Conservation (phyloP, 2,113 vertebrate species). For the Sphyrna mokarran region DNA sequence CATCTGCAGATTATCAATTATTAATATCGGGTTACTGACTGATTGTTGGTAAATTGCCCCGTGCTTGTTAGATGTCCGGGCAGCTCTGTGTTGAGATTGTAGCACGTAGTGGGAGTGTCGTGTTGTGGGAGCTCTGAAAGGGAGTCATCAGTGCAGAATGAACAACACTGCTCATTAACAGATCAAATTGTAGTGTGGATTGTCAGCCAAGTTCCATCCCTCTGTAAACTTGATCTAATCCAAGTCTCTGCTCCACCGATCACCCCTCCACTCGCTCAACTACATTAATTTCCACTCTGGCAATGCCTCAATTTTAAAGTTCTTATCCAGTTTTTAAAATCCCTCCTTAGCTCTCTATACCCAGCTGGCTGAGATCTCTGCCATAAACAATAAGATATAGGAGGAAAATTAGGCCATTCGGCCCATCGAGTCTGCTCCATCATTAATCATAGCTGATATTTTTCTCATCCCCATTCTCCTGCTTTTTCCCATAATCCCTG, state of each 20-base stretch:
- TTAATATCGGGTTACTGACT: not conserved
- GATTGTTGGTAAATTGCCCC: not conserved
- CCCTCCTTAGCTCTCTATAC: not conserved
- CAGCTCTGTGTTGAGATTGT: not conserved
- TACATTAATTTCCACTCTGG: not conserved
- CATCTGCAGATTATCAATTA: not conserved
- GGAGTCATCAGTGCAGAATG: not conserved
- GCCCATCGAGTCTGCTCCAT: too few species aligned
- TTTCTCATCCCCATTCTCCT: too few species aligned
- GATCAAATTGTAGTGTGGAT: not conserved
- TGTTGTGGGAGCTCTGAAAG: not conserved
- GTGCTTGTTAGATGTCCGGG: not conserved
- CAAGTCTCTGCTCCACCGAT: not conserved
- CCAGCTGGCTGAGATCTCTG: too few species aligned
- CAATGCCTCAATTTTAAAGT: not conserved
- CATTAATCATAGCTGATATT: too few species aligned
- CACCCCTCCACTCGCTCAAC: not conserved
- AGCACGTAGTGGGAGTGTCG: too few species aligned
- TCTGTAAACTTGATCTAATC: not conserved
- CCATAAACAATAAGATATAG: too few species aligned
- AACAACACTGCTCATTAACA: not conserved
- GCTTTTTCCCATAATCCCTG: too few species aligned
- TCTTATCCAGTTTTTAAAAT: not conserved
- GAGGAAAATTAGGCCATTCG: too few species aligned
- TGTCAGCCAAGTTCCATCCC: not conserved